phyloP scores from a whole-genome alignment of 2,888 invertebrate species.

The Protophormia terraenovae region DNA sequence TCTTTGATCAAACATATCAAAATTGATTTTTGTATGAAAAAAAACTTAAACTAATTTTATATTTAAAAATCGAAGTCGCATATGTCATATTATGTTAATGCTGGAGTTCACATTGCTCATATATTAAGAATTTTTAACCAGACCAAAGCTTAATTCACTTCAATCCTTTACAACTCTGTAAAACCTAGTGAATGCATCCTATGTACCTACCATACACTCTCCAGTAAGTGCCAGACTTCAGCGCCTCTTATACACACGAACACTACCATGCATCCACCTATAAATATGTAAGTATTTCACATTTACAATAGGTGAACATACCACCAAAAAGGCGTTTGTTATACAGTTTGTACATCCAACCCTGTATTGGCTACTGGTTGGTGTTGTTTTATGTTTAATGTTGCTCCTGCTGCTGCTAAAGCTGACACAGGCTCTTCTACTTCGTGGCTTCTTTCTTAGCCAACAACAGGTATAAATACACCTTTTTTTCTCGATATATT shows the following conservation, averaged over 20 bases:
- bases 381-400: slow-evolving; percentile 51
- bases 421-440: neutral
- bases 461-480: slow-evolving; percentile 61
- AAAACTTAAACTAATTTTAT: no score
- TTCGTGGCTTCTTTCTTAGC: slow-evolving; percentile 8
- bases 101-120: no score
- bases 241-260: slow-evolving; percentile 47
- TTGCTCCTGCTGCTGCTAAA: slow-evolving; percentile 48
- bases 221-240: slow-evolving; percentile 60
- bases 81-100: no score
- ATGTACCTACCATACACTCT: no score
- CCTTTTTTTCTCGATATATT: slow-evolving; percentile 12
- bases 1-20: no score
- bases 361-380: slow-evolving; percentile 67
- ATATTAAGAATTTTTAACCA: no score
- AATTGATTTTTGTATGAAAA: no score
- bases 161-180: neutral
- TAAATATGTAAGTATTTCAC: neutral
- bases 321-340: slow-evolving; percentile 62
- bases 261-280: neutral
- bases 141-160: no score
- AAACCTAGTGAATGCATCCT: no score
- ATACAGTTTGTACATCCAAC: slow-evolving; percentile 65
- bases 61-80: no score
- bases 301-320: neutral